These are phyloP conservation scores for Philotrypesis tridentata DNA, from an alignment of 1,140 invertebrate genomes.

Conservation along the genomic window DNA sequence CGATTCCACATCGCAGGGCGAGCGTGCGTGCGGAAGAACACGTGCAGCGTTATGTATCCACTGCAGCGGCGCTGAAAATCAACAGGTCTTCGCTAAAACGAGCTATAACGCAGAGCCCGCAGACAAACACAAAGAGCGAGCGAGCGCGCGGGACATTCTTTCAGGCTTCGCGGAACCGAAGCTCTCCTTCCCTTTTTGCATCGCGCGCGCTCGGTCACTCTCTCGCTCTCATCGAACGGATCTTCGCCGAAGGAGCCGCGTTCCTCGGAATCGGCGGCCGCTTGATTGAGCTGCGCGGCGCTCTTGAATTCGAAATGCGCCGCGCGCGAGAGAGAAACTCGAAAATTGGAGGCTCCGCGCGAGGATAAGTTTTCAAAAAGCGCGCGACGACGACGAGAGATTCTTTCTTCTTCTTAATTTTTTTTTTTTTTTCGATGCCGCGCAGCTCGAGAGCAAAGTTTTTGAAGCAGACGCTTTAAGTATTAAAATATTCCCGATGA, in stretches of 20 bases:
- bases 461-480: constrained; percentile 3
- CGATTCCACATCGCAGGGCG: no score
- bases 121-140: background rate
- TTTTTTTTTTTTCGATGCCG: background rate
- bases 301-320: constrained; percentile 12
- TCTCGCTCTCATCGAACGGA: background rate
- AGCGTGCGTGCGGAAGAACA: no score
- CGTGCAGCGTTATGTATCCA: no score
- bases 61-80: constrained; percentile 15
- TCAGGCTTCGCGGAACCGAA: constrained; percentile 3
- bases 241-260: background rate
- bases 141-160: constrained; percentile 21
- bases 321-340: background rate
- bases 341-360: no score
- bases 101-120: background rate
- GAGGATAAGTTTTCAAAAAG: no score
- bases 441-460: no score
- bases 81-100: constrained; percentile 15
- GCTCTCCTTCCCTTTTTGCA: background rate
- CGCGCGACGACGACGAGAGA: no score
- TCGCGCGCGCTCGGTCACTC: background rate
- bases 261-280: constrained; percentile 15
- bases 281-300: background rate
- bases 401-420: constrained; percentile 11
- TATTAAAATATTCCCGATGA: constrained; percentile 35